Conservation (phyloP, 2,113 vertebrate species). For the Sus scrofa region T2T-Sscrofa CM000828.6:44910501-44911000, state of each 20-base stretch:
- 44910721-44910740: neutral
- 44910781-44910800: neutral
- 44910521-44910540: neutral
- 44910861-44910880: neutral
- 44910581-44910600: neutral
- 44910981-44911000: neutral
- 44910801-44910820: neutral
- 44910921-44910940: neutral
- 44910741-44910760: rapidly evolving
- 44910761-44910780: rapidly evolving
- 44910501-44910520: neutral
- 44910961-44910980: neutral
- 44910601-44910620: neutral
- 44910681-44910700: rapidly evolving
- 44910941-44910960: neutral
- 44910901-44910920: neutral
- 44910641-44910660: neutral
- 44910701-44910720: neutral
- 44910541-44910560: neutral
- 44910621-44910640: neutral
- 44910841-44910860: neutral
- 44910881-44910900: neutral
- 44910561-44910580: neutral
- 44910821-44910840: neutral
- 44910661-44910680: neutral